phyloP scores from a whole-genome alignment of 1,140 invertebrate genomes.

The Contarinia nasturtii region DNA sequence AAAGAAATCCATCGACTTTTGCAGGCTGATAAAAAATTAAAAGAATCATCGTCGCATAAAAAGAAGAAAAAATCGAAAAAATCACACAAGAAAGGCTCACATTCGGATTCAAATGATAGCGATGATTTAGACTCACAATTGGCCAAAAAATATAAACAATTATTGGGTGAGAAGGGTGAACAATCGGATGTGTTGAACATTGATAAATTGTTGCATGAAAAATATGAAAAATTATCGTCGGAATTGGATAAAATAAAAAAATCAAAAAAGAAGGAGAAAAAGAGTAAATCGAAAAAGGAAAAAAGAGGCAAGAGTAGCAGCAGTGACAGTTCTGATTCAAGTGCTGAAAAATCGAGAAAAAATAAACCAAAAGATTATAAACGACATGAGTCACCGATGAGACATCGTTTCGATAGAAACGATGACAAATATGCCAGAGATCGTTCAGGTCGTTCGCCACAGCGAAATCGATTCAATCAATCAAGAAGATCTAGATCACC shows the following conservation, averaged over 20 bases:
- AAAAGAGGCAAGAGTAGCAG: not conserved
- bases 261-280: slow-evolving; percentile 2
- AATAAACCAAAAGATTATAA: not conserved
- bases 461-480: not conserved
- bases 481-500: not conserved
- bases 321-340: too few relatives aligned
- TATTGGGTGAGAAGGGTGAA: slow-evolving; percentile 24
- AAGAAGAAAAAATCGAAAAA: slow-evolving; percentile 34
- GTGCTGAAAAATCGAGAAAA: too few relatives aligned
- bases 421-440: not conserved
- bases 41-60: slow-evolving; percentile 11
- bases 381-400: not conserved
- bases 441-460: not conserved
- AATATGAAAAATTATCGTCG: slow-evolving; percentile 19
- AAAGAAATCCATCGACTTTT: slow-evolving; percentile 65
- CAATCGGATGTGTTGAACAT: slow-evolving; percentile 14
- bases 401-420: not conserved
- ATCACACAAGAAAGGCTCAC: slow-evolving; percentile 21
- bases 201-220: slow-evolving; percentile 14
- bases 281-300: not conserved
- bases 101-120: slow-evolving; percentile 18
- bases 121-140: slow-evolving; percentile 29
- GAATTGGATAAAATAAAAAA: slow-evolving; percentile 15
- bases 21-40: slow-evolving; percentile 31
- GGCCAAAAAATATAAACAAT: slow-evolving; percentile 25